Conservation (phyloP, 2,888 invertebrate genomes). For the Ommatoiulus sabulosus region DNA sequence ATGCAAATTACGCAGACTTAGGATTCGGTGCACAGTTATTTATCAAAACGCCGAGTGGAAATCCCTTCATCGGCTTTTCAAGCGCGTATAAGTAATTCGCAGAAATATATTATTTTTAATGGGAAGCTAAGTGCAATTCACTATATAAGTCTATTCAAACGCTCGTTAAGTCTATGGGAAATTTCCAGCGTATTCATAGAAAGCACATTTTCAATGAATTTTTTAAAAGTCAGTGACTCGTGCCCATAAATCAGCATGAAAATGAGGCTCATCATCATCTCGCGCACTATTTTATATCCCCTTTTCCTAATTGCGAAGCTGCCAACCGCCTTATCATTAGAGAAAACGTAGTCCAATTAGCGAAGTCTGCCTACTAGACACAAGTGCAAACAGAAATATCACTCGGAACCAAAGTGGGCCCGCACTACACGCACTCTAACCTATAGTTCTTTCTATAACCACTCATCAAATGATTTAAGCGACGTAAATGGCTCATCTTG, state of each 20-base stretch:
- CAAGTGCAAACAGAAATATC: constrained; percentile 6
- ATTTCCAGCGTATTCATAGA: background rate
- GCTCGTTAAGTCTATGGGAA: constrained; percentile 20
- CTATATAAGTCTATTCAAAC: constrained; percentile 21
- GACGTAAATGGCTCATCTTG: background rate
- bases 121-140: constrained; percentile 38
- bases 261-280: constrained; percentile 43
- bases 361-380: constrained; percentile 12
- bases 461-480: background rate
- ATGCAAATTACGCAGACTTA: constrained; percentile 29
- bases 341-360: constrained; percentile 35
- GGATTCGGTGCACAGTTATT: constrained; percentile 30
- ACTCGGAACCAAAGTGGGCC: background rate
- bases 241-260: constrained; percentile 40
- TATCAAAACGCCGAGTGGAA: constrained; percentile 5
- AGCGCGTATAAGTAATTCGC: constrained; percentile 12
- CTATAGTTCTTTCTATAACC: constrained; percentile 34
- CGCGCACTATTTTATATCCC: background rate
- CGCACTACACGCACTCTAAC: constrained; percentile 16
- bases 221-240: constrained; percentile 36
- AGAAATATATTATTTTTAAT: constrained; percentile 43
- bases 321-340: constrained; percentile 39
- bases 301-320: constrained; percentile 19
- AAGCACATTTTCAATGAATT: constrained; percentile 27
- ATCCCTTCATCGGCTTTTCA: constrained; percentile 17